phyloP scores from a whole-genome alignment of 2,797 vertebrate species.

The Rhyacichthys aspro region DNA sequence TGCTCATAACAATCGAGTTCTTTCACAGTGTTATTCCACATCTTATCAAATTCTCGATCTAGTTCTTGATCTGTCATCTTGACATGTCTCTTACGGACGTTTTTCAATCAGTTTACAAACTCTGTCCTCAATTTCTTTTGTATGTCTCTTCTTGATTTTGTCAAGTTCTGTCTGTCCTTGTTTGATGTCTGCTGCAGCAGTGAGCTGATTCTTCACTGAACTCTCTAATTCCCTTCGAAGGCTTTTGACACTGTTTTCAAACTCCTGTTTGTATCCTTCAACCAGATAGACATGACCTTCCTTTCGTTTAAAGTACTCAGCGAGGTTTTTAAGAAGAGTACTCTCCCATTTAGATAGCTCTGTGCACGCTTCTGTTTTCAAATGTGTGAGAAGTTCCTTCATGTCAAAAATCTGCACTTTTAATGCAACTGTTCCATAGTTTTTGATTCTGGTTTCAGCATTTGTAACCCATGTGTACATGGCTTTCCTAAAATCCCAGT shows the following conservation, averaged over 20 bases:
- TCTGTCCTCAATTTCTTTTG: slow-evolving; percentile 47
- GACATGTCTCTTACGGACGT: slow-evolving; percentile 35
- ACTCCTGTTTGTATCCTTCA: slow-evolving; percentile 67
- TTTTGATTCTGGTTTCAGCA: slow-evolving; percentile 62
- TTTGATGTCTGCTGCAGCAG: slow-evolving; percentile 42
- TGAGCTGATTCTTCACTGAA: slow-evolving; percentile 41
- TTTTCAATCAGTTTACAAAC: slow-evolving; percentile 41
- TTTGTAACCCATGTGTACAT: slow-evolving; percentile 58
- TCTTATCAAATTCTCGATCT: slow-evolving; percentile 50
- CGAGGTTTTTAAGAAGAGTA: slow-evolving; percentile 44
- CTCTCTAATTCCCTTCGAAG: slow-evolving; percentile 54
- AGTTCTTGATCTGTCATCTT: slow-evolving; percentile 27
- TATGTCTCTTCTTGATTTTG: slow-evolving; percentile 49
- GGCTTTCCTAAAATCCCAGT: slow-evolving; percentile 67
- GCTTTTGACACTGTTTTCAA: slow-evolving; percentile 55
- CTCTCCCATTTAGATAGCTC: slow-evolving; percentile 47
- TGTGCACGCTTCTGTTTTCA: slow-evolving; percentile 45
- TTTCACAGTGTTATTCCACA: slow-evolving; percentile 56
- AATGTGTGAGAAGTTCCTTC: not conserved
- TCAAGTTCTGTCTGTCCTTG: slow-evolving; percentile 55
- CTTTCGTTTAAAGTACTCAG: slow-evolving; percentile 62
- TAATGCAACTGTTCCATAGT: slow-evolving; percentile 33
- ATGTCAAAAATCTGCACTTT: no score
- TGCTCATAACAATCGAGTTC: slow-evolving; percentile 18
- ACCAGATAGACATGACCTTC: slow-evolving; percentile 66